These are phyloP conservation scores for Diceros bicornis DNA, from an alignment of 2,797 vertebrate genomes.

Conservation along the genomic window DNA sequence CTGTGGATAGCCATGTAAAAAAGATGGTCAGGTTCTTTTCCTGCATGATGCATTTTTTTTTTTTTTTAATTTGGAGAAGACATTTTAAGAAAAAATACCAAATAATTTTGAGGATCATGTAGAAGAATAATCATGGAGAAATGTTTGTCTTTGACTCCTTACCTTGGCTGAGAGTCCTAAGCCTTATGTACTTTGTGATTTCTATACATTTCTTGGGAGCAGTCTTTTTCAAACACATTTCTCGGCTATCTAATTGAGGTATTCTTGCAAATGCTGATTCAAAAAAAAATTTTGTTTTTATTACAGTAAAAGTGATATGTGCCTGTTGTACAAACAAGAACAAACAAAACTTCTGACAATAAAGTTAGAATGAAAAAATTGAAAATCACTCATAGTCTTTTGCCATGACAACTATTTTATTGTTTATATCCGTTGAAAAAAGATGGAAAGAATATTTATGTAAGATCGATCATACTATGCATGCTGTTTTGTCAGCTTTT, in stretches of 20 bases:
- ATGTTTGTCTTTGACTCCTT: background rate
- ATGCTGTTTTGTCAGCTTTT: background rate
- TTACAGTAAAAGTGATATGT: background rate
- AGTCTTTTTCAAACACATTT: background rate
- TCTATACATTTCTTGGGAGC: background rate
- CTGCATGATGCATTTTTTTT: background rate
- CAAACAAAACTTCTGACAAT: background rate
- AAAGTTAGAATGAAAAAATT: slow-evolving; percentile 4
- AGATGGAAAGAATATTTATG: background rate
- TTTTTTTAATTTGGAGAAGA: slow-evolving; percentile 9
- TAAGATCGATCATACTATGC: background rate
- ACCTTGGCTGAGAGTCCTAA: background rate
- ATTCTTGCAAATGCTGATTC: slow-evolving; percentile 47
- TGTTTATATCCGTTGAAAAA: background rate
- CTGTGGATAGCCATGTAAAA: background rate
- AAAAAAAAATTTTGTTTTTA: slow-evolving; percentile 14
- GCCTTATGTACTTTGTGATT: slow-evolving; percentile 4
- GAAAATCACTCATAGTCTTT: background rate
- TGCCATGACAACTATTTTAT: background rate
- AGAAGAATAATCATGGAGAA: background rate
- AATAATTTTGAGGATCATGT: background rate
- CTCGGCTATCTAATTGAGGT: background rate
- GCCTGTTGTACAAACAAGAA: background rate
- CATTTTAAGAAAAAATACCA: background rate
- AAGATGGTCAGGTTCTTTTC: background rate